Base-by-base conservation (phyloP, 1,140 invertebrate genomes). In the Thaumetopoea pityocampa region DNA sequence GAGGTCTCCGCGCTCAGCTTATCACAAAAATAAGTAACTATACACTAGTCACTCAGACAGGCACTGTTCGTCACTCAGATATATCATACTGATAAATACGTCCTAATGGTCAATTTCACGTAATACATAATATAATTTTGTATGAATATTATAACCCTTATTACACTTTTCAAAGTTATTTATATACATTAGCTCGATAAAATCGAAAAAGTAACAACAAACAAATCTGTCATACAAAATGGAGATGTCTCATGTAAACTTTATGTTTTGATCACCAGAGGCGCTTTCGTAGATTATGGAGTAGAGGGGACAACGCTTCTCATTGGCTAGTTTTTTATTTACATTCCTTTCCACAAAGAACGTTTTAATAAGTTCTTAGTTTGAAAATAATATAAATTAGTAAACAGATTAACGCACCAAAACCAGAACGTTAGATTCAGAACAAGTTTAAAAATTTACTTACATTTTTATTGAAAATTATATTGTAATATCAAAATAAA, bases 11-110 rank as follows among this genome's bases (percentile, higher is more conserved):
- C 81, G 67, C 70, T 60, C 67, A 74, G 79, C 73, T 85, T 85
- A 85, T 85, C 83, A 83, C 83, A 83, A 74, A 85, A 85, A 84
- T 84, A 85, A 82, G 79, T 84, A 85, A 83, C 76, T 85, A 84
- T 84, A 85, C 77, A 77, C 77, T 71, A 85, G 76, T 83, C 78
- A 81, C 71, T 52, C 74, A 77, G 77, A 73, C 70, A 69, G 62
- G 35, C 71, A 76, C 80, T 81, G 37, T 41, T 80, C 74, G 80
- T 84, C 80, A 84, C 80, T 78, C 49, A 41, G 53, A 70, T 48
- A 60, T 51, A 42, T 62, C 40, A 43, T 59, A 70, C 58, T 58
- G 44, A 56, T 51, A 56, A 47, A 44, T 40, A 42, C 43, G 50
- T 52, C 50, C 34, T 40, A 49, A 59, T 55, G 50, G 9, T 59